Evolutionary conservation across 2,113 vertebrate species (phyloP), one percentile per base, ranked within the genome.

Genomic region (Rhombomys opimus): DNA sequence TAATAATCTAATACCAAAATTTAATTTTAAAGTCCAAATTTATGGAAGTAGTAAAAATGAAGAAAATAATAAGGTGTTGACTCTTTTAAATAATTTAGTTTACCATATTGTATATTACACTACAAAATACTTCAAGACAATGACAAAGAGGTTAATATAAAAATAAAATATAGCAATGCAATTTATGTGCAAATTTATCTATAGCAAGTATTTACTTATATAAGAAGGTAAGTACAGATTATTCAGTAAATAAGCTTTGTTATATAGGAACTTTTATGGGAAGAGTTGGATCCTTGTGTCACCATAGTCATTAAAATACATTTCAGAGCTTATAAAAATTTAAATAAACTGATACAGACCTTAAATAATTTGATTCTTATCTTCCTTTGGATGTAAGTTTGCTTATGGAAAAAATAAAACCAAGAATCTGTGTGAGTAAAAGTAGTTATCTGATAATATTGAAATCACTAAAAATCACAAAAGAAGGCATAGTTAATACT

Each of bases 231-330:
- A 67, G 54, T 61, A 18, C 7, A 4, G 6, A 84, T 93, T 75
- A 63, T 52, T 80, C 35, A 46, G 81, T 67, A 80, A 80, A 25
- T 41, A 87, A 68, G 35, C 27, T 41, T 57, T 61, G 12, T 4
- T 54, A 41, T 41, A 82, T 5, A 1, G 17, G 15, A 38, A 11
- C 52, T 20, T 18, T 92, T 63, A 25, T 27, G 20, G 27, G 2
- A 22, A 73, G 27, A 72, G 5, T 87, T 57, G 57, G 14, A 23
- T 0, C 0, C 23, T n/a, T 78, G 13, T 35, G 13, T 67, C 7
- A 87, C 30, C 61, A 7, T 75, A 84, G n/a, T 84, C 76, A 88
- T 75, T 54, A 95, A 72, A 87, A 89, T 75, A 57, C 86, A 82
- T 89, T 86, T 87, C 18, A 90, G 30, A 76, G 20, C 5, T 4